Percentiles rank a stretch among this genome's conserved stretches.
Evolutionary conservation across 2,113 vertebrate species (phyloP).

Genomic region (Sclerurus mexicanus): DNA sequence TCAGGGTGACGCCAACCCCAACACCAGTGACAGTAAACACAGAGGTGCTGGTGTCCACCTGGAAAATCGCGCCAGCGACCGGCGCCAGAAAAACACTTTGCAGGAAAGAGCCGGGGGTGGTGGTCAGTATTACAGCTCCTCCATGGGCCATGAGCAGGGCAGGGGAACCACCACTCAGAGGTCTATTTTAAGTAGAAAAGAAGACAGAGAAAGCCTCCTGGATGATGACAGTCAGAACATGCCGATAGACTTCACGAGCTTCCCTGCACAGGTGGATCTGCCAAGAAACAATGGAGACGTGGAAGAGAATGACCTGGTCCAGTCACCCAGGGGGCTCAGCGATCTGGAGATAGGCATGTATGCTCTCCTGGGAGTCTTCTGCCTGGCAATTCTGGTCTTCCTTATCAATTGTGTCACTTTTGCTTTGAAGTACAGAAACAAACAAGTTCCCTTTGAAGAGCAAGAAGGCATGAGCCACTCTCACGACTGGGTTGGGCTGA

Average conservation of each 20-base stretch:
- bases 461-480: constrained; percentile 86
- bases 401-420: constrained; percentile 89
- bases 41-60: constrained; percentile 41
- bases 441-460: constrained; percentile 80
- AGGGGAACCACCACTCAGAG: constrained; percentile 77
- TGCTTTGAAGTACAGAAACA: constrained; percentile 86
- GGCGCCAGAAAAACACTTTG: constrained; percentile 41
- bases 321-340: constrained; percentile 78
- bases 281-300: constrained; percentile 59
- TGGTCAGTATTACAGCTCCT: constrained; percentile 54
- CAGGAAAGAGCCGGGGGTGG: constrained; percentile 43
- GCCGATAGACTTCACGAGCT: constrained; percentile 82
- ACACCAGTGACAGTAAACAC: constrained; percentile 52
- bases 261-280: constrained; percentile 77
- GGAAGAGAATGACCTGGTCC: constrained; percentile 71
- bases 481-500: constrained; percentile 93
- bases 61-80: constrained; percentile 54
- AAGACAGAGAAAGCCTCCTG: constrained; percentile 59
- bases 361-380: constrained; percentile 89
- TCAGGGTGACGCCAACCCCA: constrained; percentile 55
- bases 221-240: constrained; percentile 77
- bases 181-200: constrained; percentile 69
- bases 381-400: constrained; percentile 93
- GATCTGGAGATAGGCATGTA: constrained; percentile 97
- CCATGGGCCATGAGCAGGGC: constrained; percentile 75